These are phyloP conservation scores for Drosophila sucinea DNA, from an alignment of 1,140 invertebrate species.

Conservation along the genomic window DNA sequence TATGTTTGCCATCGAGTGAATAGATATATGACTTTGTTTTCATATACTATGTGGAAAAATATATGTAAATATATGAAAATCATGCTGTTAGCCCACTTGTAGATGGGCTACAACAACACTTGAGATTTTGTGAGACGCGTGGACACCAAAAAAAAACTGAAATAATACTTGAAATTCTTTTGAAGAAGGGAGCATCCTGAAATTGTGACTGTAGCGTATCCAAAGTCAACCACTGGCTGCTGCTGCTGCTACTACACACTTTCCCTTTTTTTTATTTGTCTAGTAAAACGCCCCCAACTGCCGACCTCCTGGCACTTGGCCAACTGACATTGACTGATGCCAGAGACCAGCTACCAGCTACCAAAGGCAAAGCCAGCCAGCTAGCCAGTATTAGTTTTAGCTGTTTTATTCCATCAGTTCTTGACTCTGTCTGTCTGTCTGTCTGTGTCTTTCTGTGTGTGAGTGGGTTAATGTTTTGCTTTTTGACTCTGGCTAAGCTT, in stretches of 20 bases:
- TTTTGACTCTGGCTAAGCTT: conserved; percentile 50
- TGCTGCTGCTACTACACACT: conserved; percentile 10
- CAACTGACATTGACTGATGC: conserved; percentile 81
- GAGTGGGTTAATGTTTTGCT: conserved; percentile 69
- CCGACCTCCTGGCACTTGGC: conserved; percentile 69
- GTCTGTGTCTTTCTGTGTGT: conserved; percentile 21
- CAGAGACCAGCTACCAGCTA: conserved; percentile 41
- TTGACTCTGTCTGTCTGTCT: background rate
- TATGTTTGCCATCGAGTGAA: conserved; percentile 57
- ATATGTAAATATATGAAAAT: background rate
- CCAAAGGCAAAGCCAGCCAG: conserved; percentile 35
- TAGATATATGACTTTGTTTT: conserved; percentile 39
- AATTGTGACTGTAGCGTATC: conserved; percentile 31
- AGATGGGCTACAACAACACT: conserved; percentile 33
- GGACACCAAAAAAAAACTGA: conserved; percentile 21
- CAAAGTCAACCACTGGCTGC: conserved; percentile 26
- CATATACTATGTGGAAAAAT: background rate
- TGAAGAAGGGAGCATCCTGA: background rate
- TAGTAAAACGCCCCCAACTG: conserved; percentile 42
- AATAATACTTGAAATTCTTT: conserved; percentile 34
- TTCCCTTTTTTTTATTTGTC: conserved; percentile 57
- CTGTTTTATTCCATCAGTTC: conserved; percentile 3
- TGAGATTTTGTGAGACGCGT: conserved; percentile 28
- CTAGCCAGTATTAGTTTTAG: conserved; percentile 22
- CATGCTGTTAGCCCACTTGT: background rate